These are phyloP conservation scores for Porites evermanni DNA, from an alignment of 92 coral and sea anemone genomes.

Conservation along the genomic window DNA sequence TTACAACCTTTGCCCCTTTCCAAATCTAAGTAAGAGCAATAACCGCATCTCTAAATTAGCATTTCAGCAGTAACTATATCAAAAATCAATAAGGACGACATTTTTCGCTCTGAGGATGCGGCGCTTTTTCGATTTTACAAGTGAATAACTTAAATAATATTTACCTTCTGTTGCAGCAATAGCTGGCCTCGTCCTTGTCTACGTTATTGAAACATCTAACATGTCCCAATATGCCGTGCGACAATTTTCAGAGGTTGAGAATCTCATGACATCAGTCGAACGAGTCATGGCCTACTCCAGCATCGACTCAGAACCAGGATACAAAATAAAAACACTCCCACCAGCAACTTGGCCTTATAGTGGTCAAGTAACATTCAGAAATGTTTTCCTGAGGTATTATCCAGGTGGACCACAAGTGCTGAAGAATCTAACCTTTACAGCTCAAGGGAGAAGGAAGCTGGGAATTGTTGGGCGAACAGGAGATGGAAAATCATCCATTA, in stretches of 20 bases:
- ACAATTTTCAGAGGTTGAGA: not conserved
- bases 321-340: slow-evolving; percentile 8
- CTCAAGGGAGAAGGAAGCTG: not conserved
- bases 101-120: too few relatives aligned
- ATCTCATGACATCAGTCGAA: slow-evolving; percentile 3
- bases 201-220: slow-evolving; percentile 7
- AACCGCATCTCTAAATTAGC: not conserved
- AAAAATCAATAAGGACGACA: too few relatives aligned
- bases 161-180: not conserved
- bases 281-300: not conserved
- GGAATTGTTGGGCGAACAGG: slow-evolving; percentile 34
- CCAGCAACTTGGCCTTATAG: slow-evolving; percentile 12
- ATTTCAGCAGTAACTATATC: too few relatives aligned
- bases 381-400: slow-evolving; percentile 26
- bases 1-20: not conserved
- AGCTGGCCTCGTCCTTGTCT: not conserved
- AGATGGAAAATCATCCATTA: not conserved
- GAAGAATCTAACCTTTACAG: too few relatives aligned
- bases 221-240: slow-evolving; percentile 2
- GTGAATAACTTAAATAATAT: too few relatives aligned
- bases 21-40: not conserved
- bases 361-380: slow-evolving; percentile 13
- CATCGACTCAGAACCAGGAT: slow-evolving; percentile 11
- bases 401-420: not conserved
- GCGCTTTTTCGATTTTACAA: too few relatives aligned